A percentile compares a stretch with the other conserved stretches of the same genome.
These are phyloP conservation scores for Sarcophaga subvicina DNA, from an alignment of 2,888 invertebrate species.

Conservation along the genomic window DNA sequence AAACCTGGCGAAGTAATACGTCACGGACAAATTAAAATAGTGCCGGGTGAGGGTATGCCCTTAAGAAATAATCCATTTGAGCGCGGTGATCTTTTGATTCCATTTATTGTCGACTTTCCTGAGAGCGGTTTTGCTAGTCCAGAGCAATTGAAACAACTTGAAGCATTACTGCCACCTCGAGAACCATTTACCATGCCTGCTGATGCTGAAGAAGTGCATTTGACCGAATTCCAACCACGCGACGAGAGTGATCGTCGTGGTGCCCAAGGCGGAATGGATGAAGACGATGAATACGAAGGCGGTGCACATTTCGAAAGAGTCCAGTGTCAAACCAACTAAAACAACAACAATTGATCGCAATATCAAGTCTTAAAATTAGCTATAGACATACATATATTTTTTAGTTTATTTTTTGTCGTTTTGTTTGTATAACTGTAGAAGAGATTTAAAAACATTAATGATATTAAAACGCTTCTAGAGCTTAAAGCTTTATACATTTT, in stretches of 20 bases:
- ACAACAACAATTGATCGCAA: background rate
- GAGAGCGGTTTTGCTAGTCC: constrained; percentile 89
- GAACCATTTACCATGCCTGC: constrained; percentile 87
- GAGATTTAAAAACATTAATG: constrained; percentile 24
- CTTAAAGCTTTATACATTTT: constrained; percentile 52
- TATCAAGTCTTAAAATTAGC: background rate
- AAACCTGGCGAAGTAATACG: constrained; percentile 91
- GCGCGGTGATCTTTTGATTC: constrained; percentile 92
- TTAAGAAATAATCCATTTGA: constrained; percentile 91
- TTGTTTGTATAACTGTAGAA: constrained; percentile 13
- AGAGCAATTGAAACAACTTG: constrained; percentile 86
- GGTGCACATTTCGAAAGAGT: constrained; percentile 76
- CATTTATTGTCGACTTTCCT: constrained; percentile 94
- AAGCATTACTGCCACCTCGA: constrained; percentile 88
- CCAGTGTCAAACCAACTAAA: constrained; percentile 78
- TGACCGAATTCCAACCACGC: constrained; percentile 88
- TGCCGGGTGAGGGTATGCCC: constrained; percentile 96
- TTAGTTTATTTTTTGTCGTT: background rate
- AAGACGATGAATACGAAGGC: constrained; percentile 75
- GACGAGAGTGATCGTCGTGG: constrained; percentile 80
- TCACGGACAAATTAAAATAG: constrained; percentile 90
- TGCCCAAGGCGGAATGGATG: constrained; percentile 71
- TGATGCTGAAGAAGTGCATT: constrained; percentile 92
- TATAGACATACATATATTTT: background rate
- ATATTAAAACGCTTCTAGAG: constrained; percentile 56